Evolutionary conservation across 1,140 invertebrate species (phyloP).

Genomic region (Lucilia sericata): DNA sequence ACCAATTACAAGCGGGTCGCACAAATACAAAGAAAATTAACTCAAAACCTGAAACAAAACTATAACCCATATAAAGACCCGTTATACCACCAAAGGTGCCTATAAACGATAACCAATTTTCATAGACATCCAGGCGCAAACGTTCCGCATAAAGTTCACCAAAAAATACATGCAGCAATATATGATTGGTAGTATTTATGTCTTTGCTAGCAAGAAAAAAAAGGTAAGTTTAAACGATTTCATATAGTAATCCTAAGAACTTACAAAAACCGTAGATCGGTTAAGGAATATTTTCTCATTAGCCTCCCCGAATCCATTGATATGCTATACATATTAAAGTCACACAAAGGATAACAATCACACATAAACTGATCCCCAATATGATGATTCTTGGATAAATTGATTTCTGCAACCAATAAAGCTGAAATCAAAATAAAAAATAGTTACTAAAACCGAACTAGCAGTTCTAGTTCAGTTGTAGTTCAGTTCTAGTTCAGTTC

Average conservation of each 20-base stretch:
- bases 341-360: slow-evolving; percentile 57
- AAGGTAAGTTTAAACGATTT: background rate
- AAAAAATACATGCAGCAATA: slow-evolving; percentile 73
- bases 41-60: slow-evolving; percentile 75
- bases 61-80: slow-evolving; percentile 77
- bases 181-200: slow-evolving; percentile 59
- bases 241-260: background rate
- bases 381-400: background rate
- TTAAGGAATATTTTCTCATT: slow-evolving; percentile 33
- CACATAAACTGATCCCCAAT: slow-evolving; percentile 47
- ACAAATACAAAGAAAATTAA: slow-evolving; percentile 71
- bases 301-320: slow-evolving; percentile 50
- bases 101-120: slow-evolving; percentile 69
- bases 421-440: slow-evolving; percentile 28
- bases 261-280: slow-evolving; percentile 44
- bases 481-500: too few species aligned
- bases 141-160: slow-evolving; percentile 71
- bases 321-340: slow-evolving; percentile 54
- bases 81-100: slow-evolving; percentile 75
- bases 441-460: too few species aligned
- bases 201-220: slow-evolving; percentile 15
- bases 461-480: too few species aligned
- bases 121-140: slow-evolving; percentile 71
- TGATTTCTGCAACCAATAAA: background rate
- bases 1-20: slow-evolving; percentile 61